Evolutionary conservation across 1,140 invertebrate genomes (phyloP), one percentile per base, ranked within the genome.

Genomic region (Nebria ingens): DNA sequence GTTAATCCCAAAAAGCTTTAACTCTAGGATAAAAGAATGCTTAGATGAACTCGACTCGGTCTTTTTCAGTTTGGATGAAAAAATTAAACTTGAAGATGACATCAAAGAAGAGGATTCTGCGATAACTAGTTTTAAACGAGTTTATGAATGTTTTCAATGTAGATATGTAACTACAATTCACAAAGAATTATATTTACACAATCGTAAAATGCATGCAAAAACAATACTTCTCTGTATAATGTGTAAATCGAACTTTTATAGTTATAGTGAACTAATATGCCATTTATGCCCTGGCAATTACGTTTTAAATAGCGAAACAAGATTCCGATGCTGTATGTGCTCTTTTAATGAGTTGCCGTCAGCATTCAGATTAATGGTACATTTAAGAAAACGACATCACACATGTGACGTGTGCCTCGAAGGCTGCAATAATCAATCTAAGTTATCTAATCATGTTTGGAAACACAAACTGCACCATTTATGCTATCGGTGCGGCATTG

Each of bases 401-500:
- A 80, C 83, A 1, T 92, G 89, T 72, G 88, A 92, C 71, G 84
- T 91, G 2, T 92, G 89, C 68, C 71, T 91, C 55, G 87, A 91
- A 68, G 79, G 80, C 51, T 87, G 86, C 56, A 79, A 81, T 51
- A 85, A 82, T 68, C 88, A 91, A 64, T 81, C 82, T 56, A 78
- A 83, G 61, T 70, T 92, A 0, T 89, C 87, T 4, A 86, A 85
- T 58, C 89, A 92, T 66, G 86, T 91, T 25, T 89, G 86, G 86
- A 91, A 91, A 67, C 89, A 92, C 66, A 91, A 91, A 69, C 68
- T 91, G 21, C 79, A 89, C 70, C 87, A 91, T 71, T 69, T 89
- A 17, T 92, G 89, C 67, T 91, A 90, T 68, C 80, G 86, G 34
- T 91, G 89, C 70, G 85, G 84, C 20, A 87, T 91, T 59, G 81